Evolutionary conservation across 2,888 invertebrate species (phyloP).

Genomic region (Icerya purchasi): DNA sequence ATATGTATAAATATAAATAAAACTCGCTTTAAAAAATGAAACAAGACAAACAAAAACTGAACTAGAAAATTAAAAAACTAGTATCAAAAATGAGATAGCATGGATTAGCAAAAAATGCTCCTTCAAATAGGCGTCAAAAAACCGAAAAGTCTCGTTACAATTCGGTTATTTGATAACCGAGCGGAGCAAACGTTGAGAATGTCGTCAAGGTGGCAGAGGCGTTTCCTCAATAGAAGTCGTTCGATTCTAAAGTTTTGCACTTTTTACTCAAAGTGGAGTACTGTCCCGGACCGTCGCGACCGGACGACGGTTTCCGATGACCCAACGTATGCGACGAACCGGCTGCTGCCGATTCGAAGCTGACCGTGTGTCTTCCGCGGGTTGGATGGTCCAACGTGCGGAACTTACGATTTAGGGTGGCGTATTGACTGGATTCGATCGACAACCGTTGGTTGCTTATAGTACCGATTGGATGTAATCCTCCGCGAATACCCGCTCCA

Average conservation of each 20-base stretch:
- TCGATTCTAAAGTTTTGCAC: slow-evolving; percentile 83
- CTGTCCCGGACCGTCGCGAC: slow-evolving; percentile 53
- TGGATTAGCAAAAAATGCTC: no score
- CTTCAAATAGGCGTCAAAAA: background rate
- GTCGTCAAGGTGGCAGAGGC: slow-evolving; percentile 26
- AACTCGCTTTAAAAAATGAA: no score
- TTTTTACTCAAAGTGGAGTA: slow-evolving; percentile 89
- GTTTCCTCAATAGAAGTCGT: slow-evolving; percentile 83
- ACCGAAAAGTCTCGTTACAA: slow-evolving; percentile 3
- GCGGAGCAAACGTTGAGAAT: slow-evolving; percentile 15
- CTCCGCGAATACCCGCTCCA: slow-evolving; percentile 11
- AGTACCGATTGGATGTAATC: slow-evolving; percentile 12
- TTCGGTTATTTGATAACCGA: slow-evolving; percentile 16
- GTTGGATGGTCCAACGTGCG: slow-evolving; percentile 21
- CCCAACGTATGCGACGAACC: slow-evolving; percentile 30
- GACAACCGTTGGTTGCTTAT: slow-evolving; percentile 19
- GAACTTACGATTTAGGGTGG: slow-evolving; percentile 22
- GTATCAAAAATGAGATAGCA: no score
- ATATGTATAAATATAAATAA: no score
- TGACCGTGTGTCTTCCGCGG: slow-evolving; percentile 13
- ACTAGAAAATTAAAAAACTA: no score
- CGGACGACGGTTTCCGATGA: slow-evolving; percentile 31
- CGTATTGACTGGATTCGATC: slow-evolving; percentile 21
- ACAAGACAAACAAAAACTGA: no score
- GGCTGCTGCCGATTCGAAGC: slow-evolving; percentile 12